Evolutionary conservation across 2,888 invertebrate species (phyloP), one percentile per base, ranked within the genome.

Genomic region (Osmoderma eremita): DNA sequence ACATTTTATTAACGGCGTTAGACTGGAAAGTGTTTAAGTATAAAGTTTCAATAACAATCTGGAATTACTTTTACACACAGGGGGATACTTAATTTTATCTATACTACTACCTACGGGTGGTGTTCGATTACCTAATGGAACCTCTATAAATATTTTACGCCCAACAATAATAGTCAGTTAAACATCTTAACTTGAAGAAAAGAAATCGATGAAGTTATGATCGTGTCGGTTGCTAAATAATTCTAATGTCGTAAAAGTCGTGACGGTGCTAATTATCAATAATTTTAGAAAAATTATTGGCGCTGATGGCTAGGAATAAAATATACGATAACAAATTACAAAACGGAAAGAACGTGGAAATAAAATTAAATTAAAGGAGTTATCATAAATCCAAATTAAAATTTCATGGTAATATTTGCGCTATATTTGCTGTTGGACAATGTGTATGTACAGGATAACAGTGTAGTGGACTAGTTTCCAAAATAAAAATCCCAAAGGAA

Each of bases 291-390:
- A 30, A 30, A 30, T 30, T 30, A 30, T 6, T 30, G 2, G 10
- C 30, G 10, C 6, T 10, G 10, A 30, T 24, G 24, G 5, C 24
- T 4, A 24, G 24, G 24, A 53, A 10, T 53, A 18, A 48, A 48
- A 36, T 36, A 13, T 24, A 8, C 15, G 6, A 1, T 18, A n/a
- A 36, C 36, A 36, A 12, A 17, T 38, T 36, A 53, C 17, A 18
- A 36, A 53, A 36, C 10, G 15, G 10, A 22, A 30, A 24, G 8
- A 38, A 36, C 18, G 36, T 42, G 42, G 6, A 53, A 53, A 53
- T 53, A 53, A 36, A 36, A 17, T 53, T 53, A 38, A 53, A 53
- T 53, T 53, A 53, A 50, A 53, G n/a, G 13, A 53, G 3, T 6
- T 13, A 36, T 15, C 36, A 38, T 53, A 53, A 53, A 53, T 53